phyloP scores from a whole-genome alignment of 2,797 vertebrate species.

The Sebastiscus tertius region DNA sequence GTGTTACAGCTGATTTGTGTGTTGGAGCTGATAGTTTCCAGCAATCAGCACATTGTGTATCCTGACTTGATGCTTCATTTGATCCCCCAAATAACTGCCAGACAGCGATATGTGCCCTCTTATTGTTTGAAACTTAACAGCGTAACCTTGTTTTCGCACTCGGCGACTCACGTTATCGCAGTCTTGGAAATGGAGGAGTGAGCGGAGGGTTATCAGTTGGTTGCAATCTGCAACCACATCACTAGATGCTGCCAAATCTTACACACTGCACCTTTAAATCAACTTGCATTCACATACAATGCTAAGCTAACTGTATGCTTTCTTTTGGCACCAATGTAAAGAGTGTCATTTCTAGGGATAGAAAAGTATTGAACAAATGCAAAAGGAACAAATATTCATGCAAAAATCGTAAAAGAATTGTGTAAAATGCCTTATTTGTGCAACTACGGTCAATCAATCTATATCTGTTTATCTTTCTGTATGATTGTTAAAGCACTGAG shows the following conservation, averaged over 20 bases:
- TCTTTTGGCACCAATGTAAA: neutral
- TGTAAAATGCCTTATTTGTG: neutral
- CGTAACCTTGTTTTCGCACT: too few relatives aligned
- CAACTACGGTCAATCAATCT: neutral
- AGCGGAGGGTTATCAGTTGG: too few relatives aligned
- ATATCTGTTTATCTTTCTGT: neutral
- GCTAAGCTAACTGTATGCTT: neutral
- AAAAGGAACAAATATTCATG: neutral
- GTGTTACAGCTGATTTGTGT: conserved; percentile 62
- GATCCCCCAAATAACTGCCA: neutral
- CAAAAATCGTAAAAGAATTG: neutral
- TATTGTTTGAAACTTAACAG: neutral
- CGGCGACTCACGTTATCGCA: too few relatives aligned
- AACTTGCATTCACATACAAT: neutral
- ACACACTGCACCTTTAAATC: neutral
- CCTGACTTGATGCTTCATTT: conserved; percentile 1
- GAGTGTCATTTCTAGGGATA: neutral
- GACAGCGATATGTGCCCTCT: neutral
- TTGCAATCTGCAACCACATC: too few relatives aligned
- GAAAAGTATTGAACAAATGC: neutral
- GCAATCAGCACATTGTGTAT: conserved; percentile 16
- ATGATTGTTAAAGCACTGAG: neutral
- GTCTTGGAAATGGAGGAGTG: too few relatives aligned
- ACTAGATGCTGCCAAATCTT: too few relatives aligned
- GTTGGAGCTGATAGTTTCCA: conserved; percentile 41